Conservation (phyloP, 2,113 vertebrate species). For the Grantiella picta region DNA sequence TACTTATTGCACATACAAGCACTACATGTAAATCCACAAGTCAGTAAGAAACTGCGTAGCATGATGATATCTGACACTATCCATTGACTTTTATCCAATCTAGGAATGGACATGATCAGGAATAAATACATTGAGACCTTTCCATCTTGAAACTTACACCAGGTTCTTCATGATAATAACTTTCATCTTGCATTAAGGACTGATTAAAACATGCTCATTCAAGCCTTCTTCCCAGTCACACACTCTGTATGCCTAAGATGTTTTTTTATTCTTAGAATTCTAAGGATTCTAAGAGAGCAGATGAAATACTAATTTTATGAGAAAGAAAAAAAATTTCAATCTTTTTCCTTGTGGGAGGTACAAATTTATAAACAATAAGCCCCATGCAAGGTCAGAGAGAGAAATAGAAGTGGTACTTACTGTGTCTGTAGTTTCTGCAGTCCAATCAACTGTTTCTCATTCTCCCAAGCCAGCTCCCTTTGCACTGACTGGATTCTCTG, state of each 20-base stretch:
- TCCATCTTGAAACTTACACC: neutral
- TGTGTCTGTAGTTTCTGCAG: constrained; percentile 81
- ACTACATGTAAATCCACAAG: neutral
- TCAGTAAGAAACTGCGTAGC: neutral
- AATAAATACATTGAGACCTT: neutral
- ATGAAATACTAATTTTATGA: neutral
- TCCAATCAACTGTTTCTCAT: constrained; percentile 74
- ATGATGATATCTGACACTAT: neutral
- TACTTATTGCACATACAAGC: neutral
- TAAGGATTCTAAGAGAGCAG: neutral
- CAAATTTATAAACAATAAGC: neutral
- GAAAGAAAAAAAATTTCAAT: neutral
- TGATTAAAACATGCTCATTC: neutral
- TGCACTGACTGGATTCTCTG: constrained; percentile 72
- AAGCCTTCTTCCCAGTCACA: neutral
- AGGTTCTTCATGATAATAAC: neutral
- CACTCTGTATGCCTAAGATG: neutral
- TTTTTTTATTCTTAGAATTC: too few relatives aligned
- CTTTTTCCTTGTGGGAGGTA: neutral
- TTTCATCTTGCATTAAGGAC: neutral
- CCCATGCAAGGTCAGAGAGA: neutral
- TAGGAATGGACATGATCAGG: neutral
- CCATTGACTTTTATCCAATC: neutral
- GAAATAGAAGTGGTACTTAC: constrained; percentile 53
- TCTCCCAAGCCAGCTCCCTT: constrained; percentile 85